These are phyloP conservation scores for Heterotilapia buettikoferi DNA, from an alignment of 2,113 vertebrate genomes.

Conservation along the genomic window DNA sequence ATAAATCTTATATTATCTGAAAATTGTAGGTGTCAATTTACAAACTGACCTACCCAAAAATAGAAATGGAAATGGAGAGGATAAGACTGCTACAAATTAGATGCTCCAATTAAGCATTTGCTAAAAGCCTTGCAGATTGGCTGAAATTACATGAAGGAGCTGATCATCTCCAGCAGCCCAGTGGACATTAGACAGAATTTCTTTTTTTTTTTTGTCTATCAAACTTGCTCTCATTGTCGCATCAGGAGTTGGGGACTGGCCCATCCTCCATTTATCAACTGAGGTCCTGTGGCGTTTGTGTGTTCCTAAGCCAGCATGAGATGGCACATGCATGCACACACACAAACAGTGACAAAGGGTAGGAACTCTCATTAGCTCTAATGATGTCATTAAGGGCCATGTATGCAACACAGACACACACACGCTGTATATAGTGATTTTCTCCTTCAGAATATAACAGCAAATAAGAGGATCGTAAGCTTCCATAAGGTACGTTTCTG, in stretches of 20 bases:
- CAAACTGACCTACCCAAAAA: neutral
- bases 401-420: slow-evolving; percentile 12
- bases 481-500: neutral
- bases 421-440: neutral
- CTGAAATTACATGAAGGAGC: neutral
- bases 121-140: neutral
- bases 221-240: slow-evolving; percentile 30
- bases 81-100: neutral
- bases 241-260: slow-evolving; percentile 43
- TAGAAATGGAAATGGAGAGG: neutral
- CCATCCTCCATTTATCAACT: slow-evolving; percentile 59
- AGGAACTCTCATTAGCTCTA: slow-evolving; percentile 68
- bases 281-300: slow-evolving; percentile 52
- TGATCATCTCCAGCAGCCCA: neutral
- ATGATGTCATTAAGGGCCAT: slow-evolving; percentile 67
- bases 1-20: neutral
- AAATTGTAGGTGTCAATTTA: neutral
- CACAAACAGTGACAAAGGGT: slow-evolving; percentile 54
- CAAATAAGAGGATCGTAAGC: neutral
- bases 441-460: neutral
- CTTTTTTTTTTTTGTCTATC: neutral
- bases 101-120: neutral
- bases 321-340: slow-evolving; percentile 1
- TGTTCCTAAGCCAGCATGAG: slow-evolving; percentile 59
- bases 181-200: neutral